phyloP scores from a whole-genome alignment of 1,140 invertebrate genomes.

The Ptiloglossa arizonensis region DNA sequence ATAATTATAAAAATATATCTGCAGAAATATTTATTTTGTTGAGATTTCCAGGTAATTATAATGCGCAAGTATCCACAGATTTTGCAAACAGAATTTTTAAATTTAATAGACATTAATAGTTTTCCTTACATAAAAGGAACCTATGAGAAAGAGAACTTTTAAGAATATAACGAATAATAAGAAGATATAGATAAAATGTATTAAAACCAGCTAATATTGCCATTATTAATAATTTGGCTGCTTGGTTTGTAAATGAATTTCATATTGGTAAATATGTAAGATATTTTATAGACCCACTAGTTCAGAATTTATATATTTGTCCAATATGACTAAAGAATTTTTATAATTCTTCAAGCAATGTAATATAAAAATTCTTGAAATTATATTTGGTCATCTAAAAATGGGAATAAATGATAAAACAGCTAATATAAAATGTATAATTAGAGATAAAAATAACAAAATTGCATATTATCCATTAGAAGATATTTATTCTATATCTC shows the following conservation, averaged over 20 bases:
- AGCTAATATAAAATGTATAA: constrained; percentile 75
- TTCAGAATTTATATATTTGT: constrained; percentile 85
- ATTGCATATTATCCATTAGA: constrained; percentile 66
- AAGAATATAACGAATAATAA: neutral
- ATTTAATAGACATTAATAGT: constrained; percentile 60
- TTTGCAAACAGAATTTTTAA: constrained; percentile 51
- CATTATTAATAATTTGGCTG: constrained; percentile 76
- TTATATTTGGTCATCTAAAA: constrained; percentile 86
- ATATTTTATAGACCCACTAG: constrained; percentile 86
- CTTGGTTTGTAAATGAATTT: constrained; percentile 86
- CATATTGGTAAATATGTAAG: constrained; percentile 83
- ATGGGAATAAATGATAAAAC: constrained; percentile 71
- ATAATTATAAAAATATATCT: constrained; percentile 84
- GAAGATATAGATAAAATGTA: constrained; percentile 6
- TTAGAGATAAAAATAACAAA: constrained; percentile 72
- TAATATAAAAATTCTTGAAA: constrained; percentile 85
- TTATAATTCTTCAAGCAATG: constrained; percentile 83
- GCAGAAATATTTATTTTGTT: constrained; percentile 80
- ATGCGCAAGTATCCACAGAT: constrained; percentile 46
- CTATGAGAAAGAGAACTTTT: neutral
- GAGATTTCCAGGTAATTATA: constrained; percentile 57
- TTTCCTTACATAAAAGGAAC: constrained; percentile 25
- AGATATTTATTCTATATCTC: constrained; percentile 72
- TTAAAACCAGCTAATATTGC: constrained; percentile 7
- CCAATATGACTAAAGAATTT: constrained; percentile 89